Base-by-base conservation (phyloP, 2,113 vertebrate species). In the Lagenorhynchus albirostris region DNA sequence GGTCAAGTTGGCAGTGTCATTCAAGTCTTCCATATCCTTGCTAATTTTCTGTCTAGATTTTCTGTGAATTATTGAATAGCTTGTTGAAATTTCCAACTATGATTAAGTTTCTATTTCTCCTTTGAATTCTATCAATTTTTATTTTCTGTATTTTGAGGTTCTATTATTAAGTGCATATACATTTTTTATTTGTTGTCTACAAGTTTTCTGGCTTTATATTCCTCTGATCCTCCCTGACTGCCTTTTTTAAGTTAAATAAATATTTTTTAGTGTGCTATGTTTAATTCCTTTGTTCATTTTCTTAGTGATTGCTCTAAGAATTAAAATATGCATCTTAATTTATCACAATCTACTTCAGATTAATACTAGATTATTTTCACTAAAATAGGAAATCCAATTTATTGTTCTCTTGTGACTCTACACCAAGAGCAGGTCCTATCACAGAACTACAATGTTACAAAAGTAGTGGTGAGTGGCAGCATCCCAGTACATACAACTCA, bases 391-490 rank as follows among this genome's bases (percentile, higher is more conserved):
- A 87, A 41, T n/a, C 38, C 26, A 6, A 0, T 17, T 41, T 38
- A 41, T 50, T 67, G 5, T 38, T 41, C 6, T 29, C 11, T 84
- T 25, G 5, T 14, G 14, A 44, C 47, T 73, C 6, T 85, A n/a
- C 2, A 38, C 13, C 14, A 50, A 55, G 18, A 41, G 58, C 36
- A 74, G 31, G 26, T 4, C 2, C 5, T 68, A 3, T 47, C 33
- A 58, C 18, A n/a, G 11, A n/a, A 71, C 36, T 6, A 4, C 13
- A 8, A 3, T 25, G 20, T 14, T 47, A 77, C 0, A 0, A 33
- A 71, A 82, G 89, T 1, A n/a, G 8, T 5, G 3, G 8, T 10
- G 23, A 81, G 29, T 29, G 21, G 53, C 5, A 20, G 4, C 53
- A 36, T 33, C 4, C 33, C 25, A 8, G 4, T 13, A 47, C 10